These are phyloP conservation scores for Xenus cinereus DNA, from an alignment of 2,113 vertebrate species.

Conservation along the genomic window DNA sequence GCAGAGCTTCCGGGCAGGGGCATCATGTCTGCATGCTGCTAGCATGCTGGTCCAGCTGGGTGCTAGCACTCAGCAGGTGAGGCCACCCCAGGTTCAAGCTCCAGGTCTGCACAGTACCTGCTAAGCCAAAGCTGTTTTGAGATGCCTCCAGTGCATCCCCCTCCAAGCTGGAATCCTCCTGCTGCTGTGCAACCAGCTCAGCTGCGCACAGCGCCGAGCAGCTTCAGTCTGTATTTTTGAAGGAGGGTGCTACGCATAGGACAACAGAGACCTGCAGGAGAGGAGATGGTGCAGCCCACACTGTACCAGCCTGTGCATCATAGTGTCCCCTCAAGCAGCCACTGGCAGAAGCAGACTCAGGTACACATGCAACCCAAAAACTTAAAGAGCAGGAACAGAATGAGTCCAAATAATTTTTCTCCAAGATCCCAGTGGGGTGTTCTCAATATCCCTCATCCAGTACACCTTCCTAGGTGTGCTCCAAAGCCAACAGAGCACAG, in stretches of 20 bases:
- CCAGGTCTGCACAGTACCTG: not conserved
- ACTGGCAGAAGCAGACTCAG: not conserved
- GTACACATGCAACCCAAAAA: not conserved
- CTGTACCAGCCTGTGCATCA: too few species aligned
- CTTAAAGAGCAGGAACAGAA: not conserved
- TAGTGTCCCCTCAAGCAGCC: not conserved
- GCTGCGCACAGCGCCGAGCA: not conserved
- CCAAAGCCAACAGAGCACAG: not conserved
- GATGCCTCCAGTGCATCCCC: rapidly evolving
- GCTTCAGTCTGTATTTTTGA: not conserved
- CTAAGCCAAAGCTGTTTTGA: not conserved
- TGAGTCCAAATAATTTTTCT: not conserved
- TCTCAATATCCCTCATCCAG: not conserved
- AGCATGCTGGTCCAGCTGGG: not conserved
- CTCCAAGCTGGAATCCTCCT: not conserved
- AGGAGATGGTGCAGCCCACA: not conserved
- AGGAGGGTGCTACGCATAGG: not conserved
- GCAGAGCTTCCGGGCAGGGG: not conserved
- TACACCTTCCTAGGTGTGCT: not conserved
- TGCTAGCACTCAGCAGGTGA: not conserved
- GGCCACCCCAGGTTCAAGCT: not conserved
- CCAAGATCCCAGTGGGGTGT: not conserved
- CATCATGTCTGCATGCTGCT: not conserved
- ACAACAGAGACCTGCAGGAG: not conserved
- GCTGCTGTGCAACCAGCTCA: not conserved